These are phyloP conservation scores for Festucalex cinctus DNA, from an alignment of 2,113 vertebrate genomes.

Conservation along the genomic window DNA sequence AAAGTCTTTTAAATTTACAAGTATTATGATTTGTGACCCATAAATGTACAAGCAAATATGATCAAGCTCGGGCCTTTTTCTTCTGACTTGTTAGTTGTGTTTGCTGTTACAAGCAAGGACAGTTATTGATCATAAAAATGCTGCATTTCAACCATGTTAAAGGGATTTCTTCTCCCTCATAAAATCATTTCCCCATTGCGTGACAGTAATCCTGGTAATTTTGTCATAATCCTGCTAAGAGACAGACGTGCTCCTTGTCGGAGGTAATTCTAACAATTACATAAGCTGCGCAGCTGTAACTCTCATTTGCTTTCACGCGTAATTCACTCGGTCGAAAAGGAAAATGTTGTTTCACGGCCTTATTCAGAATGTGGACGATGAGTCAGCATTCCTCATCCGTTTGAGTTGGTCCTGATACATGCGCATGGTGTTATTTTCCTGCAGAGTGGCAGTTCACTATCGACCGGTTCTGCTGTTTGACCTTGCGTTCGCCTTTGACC, in stretches of 20 bases:
- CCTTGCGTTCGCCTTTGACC: constrained; percentile 22
- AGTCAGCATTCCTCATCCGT: neutral
- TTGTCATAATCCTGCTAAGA: neutral
- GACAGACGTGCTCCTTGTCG: neutral
- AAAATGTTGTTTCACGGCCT: neutral
- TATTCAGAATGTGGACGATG: neutral
- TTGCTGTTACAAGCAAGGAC: neutral
- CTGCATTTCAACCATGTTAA: neutral
- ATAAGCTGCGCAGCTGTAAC: neutral
- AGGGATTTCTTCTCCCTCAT: neutral
- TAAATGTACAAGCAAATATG: too few species aligned
- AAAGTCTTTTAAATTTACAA: too few species aligned
- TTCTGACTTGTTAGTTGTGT: neutral
- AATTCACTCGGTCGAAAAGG: neutral
- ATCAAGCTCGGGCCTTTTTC: too few species aligned
- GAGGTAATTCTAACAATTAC: neutral
- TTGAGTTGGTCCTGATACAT: neutral
- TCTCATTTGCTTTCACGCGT: neutral
- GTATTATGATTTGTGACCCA: too few species aligned
- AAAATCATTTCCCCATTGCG: neutral
- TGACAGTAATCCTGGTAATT: neutral
- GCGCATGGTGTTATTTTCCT: neutral
- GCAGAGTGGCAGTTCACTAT: neutral
- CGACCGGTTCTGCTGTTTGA: neutral
- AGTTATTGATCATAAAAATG: neutral